Base-by-base conservation (phyloP, 2,113 vertebrate genomes). In the zebrafish (Danio rerio) region DNA sequence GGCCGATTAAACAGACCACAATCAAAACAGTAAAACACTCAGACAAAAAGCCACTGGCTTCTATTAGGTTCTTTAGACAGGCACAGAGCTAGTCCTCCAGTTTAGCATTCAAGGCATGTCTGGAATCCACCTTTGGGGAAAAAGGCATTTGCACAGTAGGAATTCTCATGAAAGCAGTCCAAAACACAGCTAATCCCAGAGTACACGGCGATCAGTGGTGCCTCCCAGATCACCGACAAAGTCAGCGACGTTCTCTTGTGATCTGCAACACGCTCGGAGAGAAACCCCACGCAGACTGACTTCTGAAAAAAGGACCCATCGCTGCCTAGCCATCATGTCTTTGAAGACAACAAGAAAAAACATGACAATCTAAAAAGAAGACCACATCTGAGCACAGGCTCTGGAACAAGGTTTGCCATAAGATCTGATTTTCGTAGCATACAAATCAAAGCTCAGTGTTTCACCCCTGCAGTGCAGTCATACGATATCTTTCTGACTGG, bases 51-150 rank as follows among this genome's bases (percentile, higher is more conserved):
- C 45, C 71, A 43, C 21, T 55, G 71, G 71, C 71, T 74, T 74
- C 52, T 1, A 15, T 56, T 52, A 71, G 69, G 49, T 71, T 47
- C 69, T 71, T 6, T 42, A 81, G 55, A 43, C 62, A 62, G 69
- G 7, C 5, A 55, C 52, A 53, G 63, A 73, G 63, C 7, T 55
- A 50, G 12, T 58, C 72, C 13, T 81, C 52, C 9, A 82, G 9
- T 40, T 63, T 11, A 62, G 66, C 43, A 80, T 31, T 76, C 61
- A 9, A 77, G 82, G 75, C 78, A 82, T 82, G 59, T n/a, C 31
- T 59, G 81, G 83, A 89, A 87, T 87, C 68, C 81, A 78, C 62
- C 86, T 85, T 81, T 58, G 78, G 78, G 65, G 52, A 58, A 50
- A 52, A 81, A 49, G 73, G 59, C 61, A 49, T 74, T 53, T 12